Evolutionary conservation across 2,113 vertebrate species (phyloP), one percentile per base, ranked within the genome.

Genomic region (Leptocoma aspasia): DNA sequence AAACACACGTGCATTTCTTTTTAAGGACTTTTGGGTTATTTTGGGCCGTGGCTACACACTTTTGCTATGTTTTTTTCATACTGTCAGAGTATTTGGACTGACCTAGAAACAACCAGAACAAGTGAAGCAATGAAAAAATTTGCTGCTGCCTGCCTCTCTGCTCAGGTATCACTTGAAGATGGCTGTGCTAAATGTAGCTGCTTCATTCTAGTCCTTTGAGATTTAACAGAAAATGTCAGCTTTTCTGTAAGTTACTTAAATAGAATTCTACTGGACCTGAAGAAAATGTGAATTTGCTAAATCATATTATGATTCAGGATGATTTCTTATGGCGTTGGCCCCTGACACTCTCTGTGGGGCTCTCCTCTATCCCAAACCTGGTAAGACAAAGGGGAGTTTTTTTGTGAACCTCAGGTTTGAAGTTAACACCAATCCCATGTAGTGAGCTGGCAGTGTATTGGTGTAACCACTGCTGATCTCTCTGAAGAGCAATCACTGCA

Each of bases 1-100:
- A 96, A 97, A 96, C 50, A 91, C 39, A 64, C 30, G n/a, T 2
- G 1, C 63, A 69, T 92, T 94, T 90, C 80, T 97, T 96, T 95
- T 82, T 93, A 94, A 96, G 28, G 76, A 59, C 37, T 78, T 92
- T 4, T 64, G 26, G 26, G 47, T 96, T 64, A 64, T 95, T 92
- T 56, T 39, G 23, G 11, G 69, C 11, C 1, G 10, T 44, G 47
- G 49, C 50, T 86, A 59, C 35, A 41, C 26, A 31, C 66, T 92
- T 93, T 86, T 65, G 27, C 63, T 75, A 23, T 70, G 35, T 57
- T 45, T 72, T 31, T 93, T 88, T 89, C 61, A 64, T 78, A 53
- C 61, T 16, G 11, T 86, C 68, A 59, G 33, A 78, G 10, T 77
- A 59, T 86, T 72, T 82, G 66, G 44, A 52, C 71, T 94, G 75